These are phyloP conservation scores for Paracyclopina nana DNA, from an alignment of 1,140 invertebrate species.

Conservation along the genomic window DNA sequence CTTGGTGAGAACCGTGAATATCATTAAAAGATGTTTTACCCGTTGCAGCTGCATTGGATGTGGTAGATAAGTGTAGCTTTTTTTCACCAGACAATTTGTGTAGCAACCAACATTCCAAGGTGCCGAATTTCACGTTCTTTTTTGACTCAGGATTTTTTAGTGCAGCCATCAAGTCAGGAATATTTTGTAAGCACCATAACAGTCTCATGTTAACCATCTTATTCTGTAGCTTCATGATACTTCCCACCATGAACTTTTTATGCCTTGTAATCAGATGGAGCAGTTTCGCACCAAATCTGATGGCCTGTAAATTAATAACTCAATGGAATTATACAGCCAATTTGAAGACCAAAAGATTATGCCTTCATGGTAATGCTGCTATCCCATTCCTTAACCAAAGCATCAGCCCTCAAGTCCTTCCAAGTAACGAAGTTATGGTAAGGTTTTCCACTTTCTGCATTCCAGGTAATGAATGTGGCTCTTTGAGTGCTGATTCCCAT, in stretches of 20 bases:
- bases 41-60: no score
- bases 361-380: slow-evolving; percentile 51
- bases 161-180: no score
- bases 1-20: no score
- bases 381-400: slow-evolving; percentile 65
- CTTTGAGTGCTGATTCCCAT: slow-evolving; percentile 73
- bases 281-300: slow-evolving; percentile 39
- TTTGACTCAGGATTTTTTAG: no score
- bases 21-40: no score
- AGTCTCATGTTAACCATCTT: slow-evolving; percentile 39
- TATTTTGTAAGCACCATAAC: no score
- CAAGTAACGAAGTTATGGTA: slow-evolving; percentile 91
- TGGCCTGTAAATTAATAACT: slow-evolving; percentile 25
- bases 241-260: slow-evolving; percentile 55
- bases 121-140: no score
- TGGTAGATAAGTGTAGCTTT: no score
- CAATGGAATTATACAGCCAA: slow-evolving; percentile 10
- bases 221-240: slow-evolving; percentile 55
- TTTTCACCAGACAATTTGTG: no score
- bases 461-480: slow-evolving; percentile 72
- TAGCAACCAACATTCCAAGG: no score
- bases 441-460: slow-evolving; percentile 48
- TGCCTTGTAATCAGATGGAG: slow-evolving; percentile 52
- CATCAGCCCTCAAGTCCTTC: slow-evolving; percentile 70
- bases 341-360: slow-evolving; percentile 18